phyloP scores from a whole-genome alignment of 2,113 vertebrate species.

The Syngnathus scovelli region DNA sequence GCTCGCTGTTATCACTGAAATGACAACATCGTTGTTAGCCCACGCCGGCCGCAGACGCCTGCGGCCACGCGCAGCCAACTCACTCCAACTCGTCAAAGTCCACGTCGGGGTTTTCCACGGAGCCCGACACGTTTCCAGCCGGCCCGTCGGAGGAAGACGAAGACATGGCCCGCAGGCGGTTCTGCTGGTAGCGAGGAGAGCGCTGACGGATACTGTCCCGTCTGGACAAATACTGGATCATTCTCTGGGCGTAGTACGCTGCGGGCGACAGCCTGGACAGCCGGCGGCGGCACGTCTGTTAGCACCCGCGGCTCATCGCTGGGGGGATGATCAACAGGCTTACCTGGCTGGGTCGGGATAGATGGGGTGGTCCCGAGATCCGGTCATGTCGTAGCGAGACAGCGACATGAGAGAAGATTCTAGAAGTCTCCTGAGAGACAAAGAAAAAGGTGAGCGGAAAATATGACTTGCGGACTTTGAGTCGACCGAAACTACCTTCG shows the following conservation, averaged over 20 bases:
- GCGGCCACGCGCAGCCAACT: slow-evolving; percentile 37
- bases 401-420: slow-evolving; percentile 94
- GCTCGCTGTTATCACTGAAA: slow-evolving; percentile 85
- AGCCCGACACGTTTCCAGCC: slow-evolving; percentile 71
- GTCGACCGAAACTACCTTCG: slow-evolving; percentile 78
- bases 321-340: not conserved
- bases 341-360: slow-evolving; percentile 98
- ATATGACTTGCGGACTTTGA: not conserved
- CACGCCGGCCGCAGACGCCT: accelerated
- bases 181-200: slow-evolving; percentile 92
- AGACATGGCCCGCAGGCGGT: slow-evolving; percentile 83
- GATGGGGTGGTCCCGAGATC: slow-evolving; percentile 96
- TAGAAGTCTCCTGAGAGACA: slow-evolving; percentile 83
- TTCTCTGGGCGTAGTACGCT: slow-evolving; percentile 97
- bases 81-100: slow-evolving; percentile 98
- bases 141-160: slow-evolving; percentile 76
- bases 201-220: slow-evolving; percentile 97
- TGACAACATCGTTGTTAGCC: not conserved
- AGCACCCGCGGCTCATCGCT: not conserved
- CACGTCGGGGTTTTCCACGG: slow-evolving; percentile 88
- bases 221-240: slow-evolving; percentile 98
- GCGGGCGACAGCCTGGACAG: slow-evolving; percentile 89
- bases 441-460: slow-evolving; percentile 10
- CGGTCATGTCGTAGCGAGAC: slow-evolving; percentile 93
- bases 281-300: not conserved